Percentiles rank a stretch among this genome's conserved stretches.
Evolutionary conservation across 1,140 invertebrate genomes (phyloP).

Genomic region (Philaenus spumarius): DNA sequence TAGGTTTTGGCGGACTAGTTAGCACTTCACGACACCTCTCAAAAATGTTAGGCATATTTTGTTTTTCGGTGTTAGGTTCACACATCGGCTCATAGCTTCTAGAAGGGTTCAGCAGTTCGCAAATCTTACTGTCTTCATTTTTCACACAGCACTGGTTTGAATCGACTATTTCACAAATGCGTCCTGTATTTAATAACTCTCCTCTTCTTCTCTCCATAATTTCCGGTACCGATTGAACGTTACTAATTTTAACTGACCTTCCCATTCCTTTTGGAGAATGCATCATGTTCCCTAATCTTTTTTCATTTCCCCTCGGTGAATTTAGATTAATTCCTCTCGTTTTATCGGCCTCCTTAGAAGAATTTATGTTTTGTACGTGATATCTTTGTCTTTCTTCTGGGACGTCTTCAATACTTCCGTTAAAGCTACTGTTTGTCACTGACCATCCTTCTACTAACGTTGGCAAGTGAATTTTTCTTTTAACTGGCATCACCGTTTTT

Average conservation of each 20-base stretch:
- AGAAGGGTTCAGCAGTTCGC: neutral
- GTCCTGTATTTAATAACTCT: neutral
- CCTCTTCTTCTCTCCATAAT: neutral
- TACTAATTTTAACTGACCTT: neutral
- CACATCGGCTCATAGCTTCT: neutral
- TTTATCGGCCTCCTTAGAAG: neutral
- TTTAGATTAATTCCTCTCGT: neutral
- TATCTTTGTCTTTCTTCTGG: neutral
- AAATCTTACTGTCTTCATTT: slow-evolving; percentile 1
- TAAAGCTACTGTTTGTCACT: neutral
- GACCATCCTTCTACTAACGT: neutral
- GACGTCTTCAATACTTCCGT: neutral
- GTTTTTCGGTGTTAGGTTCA: neutral
- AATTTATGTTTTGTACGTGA: neutral
- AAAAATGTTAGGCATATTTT: neutral
- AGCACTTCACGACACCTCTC: neutral
- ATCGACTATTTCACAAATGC: neutral
- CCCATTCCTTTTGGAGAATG: slow-evolving; percentile 3
- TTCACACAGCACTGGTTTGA: neutral
- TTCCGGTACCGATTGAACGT: neutral
- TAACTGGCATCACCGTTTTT: neutral
- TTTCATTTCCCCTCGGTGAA: neutral
- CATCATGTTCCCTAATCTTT: neutral
- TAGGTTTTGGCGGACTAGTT: slow-evolving; percentile 2
- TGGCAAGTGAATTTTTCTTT: slow-evolving; percentile 1